Conservation (phyloP, 2,888 invertebrate species). For the Capitulum mitella region DNA sequence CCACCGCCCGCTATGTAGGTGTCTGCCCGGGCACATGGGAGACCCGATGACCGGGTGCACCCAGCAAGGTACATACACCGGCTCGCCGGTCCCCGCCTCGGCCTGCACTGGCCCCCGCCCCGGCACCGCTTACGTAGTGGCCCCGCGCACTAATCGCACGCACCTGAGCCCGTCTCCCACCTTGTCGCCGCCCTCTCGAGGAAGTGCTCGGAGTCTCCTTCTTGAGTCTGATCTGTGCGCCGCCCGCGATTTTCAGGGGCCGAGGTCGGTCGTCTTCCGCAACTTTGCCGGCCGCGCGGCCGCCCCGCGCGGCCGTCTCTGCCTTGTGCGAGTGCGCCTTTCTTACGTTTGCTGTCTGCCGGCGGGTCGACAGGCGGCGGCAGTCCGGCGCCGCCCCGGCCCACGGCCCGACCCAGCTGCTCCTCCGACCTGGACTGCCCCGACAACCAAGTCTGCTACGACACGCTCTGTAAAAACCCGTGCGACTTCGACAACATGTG, state of each 20-base stretch:
- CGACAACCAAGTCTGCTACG: conserved; percentile 71
- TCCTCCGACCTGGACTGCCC: conserved; percentile 70
- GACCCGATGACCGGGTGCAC: conserved; percentile 64
- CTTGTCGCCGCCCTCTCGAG: not conserved
- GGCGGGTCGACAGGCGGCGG: not conserved
- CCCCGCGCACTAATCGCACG: not conserved
- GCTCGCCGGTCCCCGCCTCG: not conserved
- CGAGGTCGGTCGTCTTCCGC: not conserved
- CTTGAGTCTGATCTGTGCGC: conserved; percentile 29
- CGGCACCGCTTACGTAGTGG: not conserved
- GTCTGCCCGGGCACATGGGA: conserved; percentile 67
- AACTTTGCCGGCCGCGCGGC: not conserved
- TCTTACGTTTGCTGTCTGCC: not conserved
- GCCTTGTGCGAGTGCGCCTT: conserved; percentile 1
- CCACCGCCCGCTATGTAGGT: conserved; percentile 45
- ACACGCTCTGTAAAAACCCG: conserved; percentile 51
- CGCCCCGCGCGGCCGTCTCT: not conserved
- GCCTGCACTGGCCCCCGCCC: no score
- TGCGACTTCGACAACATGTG: conserved; percentile 54
- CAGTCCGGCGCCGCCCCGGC: not conserved
- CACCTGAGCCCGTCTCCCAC: not conserved
- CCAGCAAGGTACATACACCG: conserved; percentile 37
- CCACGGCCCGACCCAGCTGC: conserved; percentile 50
- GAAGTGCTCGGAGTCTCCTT: not conserved
- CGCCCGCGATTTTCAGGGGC: conserved; percentile 10